Base-by-base conservation (phyloP, 2,888 invertebrate genomes). In the Microchrysa polita region DNA sequence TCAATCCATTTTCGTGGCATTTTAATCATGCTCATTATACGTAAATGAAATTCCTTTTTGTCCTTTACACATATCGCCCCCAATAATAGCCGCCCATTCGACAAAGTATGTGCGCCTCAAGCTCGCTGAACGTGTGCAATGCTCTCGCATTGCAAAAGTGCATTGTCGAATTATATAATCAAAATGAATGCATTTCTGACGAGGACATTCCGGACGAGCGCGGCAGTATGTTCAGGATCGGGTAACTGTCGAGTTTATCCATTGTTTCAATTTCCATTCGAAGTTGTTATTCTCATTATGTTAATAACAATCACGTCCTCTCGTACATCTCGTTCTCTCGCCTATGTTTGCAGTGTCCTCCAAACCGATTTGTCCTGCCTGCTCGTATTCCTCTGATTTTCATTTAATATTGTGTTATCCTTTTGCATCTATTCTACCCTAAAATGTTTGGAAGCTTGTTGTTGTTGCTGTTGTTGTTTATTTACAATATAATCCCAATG, bases 181-280 rank as follows among this genome's bases (percentile, higher is more conserved):
- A 48, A 44, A 65, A 65, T 65, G 65, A 18, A 65, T 65, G 48
- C 48, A 48, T 65, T 16, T 14, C 48, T 55, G 20, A 48, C 48
- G 22, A 44, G 65, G 65, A 65, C 65, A 65, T 65, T 65, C 40
- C 34, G 34, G 22, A 16, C 65, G 18, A 61, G 16, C 14, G 23
- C 9, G 20, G 5, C 5, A 12, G 48, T 20, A 5, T n/a, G n/a
- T n/a, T n/a, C n/a, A n/a, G n/a, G n/a, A n/a, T 14, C 16, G 44
- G 65, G 44, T 55, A 69, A 40, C 40, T 52, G 57, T n/a, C 16
- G 34, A 69, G 27, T 40, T 69, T 40, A 7, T 18, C 53, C 40
- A 23, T 69, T 69, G 69, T 69, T 69, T 67, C 40, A 69, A 69
- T 23, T 69, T 69, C 42, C 69, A 69, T 69, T 69, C 69, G 57